Conservation (phyloP, 1,140 invertebrate species). For the Polypedilum vanderplanki region DNA sequence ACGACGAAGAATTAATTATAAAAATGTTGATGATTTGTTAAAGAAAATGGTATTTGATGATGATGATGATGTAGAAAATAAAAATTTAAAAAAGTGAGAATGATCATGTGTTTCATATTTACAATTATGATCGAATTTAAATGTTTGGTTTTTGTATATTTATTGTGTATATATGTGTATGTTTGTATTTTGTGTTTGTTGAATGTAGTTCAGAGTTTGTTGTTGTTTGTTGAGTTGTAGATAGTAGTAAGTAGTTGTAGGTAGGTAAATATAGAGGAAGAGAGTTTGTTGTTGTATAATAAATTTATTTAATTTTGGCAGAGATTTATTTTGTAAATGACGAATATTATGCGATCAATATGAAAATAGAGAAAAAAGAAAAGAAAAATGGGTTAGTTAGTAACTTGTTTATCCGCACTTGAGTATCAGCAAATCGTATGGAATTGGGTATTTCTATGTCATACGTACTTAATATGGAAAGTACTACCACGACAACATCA, state of each 20-base stretch:
- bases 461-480: slow-evolving; percentile 89
- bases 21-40: not conserved
- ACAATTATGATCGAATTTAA: not conserved
- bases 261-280: not conserved
- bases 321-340: not conserved
- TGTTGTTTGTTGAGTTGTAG: not conserved
- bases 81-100: not conserved
- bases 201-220: not conserved
- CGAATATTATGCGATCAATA: not conserved
- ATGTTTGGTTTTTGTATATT: not conserved
- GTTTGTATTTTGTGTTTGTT: not conserved
- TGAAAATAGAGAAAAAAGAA: slow-evolving; percentile 26
- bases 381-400: slow-evolving; percentile 17
- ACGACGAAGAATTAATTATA: slow-evolving; percentile 27
- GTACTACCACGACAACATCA: slow-evolving; percentile 97
- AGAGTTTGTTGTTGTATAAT: slow-evolving; percentile 11
- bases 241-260: not conserved
- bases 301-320: slow-evolving; percentile 7
- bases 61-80: not conserved
- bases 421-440: slow-evolving; percentile 27
- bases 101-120: not conserved
- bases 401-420: slow-evolving; percentile 28
- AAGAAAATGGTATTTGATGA: not conserved
- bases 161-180: not conserved
- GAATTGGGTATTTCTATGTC: slow-evolving; percentile 16